Conservation (phyloP, 2,888 invertebrate genomes). For the Agriotes lineatus region DNA sequence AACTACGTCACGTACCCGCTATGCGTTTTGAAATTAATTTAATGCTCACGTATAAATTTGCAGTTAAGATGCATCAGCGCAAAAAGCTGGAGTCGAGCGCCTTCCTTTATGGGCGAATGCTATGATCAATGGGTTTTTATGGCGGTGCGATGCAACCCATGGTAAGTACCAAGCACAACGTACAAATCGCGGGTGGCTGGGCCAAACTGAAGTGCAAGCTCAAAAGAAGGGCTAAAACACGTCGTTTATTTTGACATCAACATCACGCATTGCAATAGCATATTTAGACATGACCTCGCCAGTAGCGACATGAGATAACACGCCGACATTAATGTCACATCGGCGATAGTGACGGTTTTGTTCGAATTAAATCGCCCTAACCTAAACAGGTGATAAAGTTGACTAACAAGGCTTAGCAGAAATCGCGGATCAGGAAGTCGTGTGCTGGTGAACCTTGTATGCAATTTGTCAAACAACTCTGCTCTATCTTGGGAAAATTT, state of each 20-base stretch:
- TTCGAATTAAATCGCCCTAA: background rate
- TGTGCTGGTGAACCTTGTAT: no score
- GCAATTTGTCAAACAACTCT: no score
- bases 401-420: background rate
- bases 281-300: conserved; percentile 29
- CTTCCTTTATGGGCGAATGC: conserved; percentile 20
- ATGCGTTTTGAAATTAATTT: conserved; percentile 39
- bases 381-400: no score
- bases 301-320: conserved; percentile 18
- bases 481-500: no score
- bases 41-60: conserved; percentile 36
- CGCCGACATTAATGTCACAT: conserved; percentile 25
- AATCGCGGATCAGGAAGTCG: no score
- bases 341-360: background rate
- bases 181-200: background rate
- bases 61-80: conserved; percentile 34
- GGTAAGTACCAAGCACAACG: conserved; percentile 20
- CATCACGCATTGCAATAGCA: conserved; percentile 22
- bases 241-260: conserved; percentile 19
- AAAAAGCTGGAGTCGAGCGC: conserved; percentile 23
- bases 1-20: conserved; percentile 32
- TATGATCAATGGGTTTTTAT: conserved; percentile 25
- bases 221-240: background rate
- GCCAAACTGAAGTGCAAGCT: no score
- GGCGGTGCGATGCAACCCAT: no score